phyloP scores from a whole-genome alignment of 2,113 vertebrate species.

The Piaya cayana region DNA sequence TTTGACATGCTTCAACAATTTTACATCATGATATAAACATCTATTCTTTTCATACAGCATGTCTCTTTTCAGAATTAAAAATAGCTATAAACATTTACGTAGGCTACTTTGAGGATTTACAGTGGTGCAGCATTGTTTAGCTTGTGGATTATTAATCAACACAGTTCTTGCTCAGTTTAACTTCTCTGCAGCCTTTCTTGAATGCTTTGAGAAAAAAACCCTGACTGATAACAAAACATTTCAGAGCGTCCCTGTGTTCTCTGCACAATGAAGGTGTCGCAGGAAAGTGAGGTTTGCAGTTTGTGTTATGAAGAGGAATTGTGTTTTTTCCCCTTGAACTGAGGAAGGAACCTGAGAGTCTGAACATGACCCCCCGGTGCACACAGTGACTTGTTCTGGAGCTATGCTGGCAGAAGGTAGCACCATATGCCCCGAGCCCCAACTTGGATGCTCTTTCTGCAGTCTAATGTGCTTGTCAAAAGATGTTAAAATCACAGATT shows the following conservation, averaged over 20 bases:
- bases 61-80: neutral
- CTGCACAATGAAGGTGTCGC: neutral
- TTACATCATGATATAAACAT: neutral
- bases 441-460: slow-evolving; percentile 92
- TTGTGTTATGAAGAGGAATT: neutral
- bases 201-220: neutral
- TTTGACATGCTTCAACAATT: neutral
- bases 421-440: slow-evolving; percentile 90
- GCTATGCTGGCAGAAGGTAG: slow-evolving; percentile 89
- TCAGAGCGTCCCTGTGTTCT: neutral
- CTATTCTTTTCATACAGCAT: neutral
- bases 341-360: slow-evolving; percentile 80
- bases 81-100: neutral
- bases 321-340: neutral
- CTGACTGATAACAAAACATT: neutral
- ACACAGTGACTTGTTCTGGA: slow-evolving; percentile 83
- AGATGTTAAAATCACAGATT: slow-evolving; percentile 88
- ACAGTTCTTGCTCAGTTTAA: slow-evolving; percentile 17
- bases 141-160: neutral
- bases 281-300: neutral
- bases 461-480: slow-evolving; percentile 96
- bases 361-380: slow-evolving; percentile 79
- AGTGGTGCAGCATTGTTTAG: neutral
- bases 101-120: neutral
- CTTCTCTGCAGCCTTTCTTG: neutral